phyloP scores from a whole-genome alignment of 2,113 vertebrate species.

The Hipposideros armiger region DNA sequence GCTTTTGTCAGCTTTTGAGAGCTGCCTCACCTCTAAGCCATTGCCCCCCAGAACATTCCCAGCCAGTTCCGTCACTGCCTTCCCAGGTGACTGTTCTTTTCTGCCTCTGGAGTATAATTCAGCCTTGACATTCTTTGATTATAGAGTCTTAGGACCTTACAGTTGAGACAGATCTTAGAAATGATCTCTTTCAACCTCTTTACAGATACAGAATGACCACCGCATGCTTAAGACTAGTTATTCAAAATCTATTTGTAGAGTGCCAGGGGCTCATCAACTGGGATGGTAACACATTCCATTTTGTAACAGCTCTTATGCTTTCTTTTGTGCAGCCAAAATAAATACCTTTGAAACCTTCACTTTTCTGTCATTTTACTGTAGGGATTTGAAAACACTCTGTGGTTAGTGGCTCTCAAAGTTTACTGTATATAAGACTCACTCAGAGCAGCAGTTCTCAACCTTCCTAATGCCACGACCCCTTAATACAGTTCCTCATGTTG shows the following conservation, averaged over 20 bases:
- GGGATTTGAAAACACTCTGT: conserved; percentile 41
- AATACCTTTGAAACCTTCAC: conserved; percentile 19
- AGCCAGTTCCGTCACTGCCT: not conserved
- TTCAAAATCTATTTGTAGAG: conserved; percentile 71
- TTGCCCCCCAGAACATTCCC: not conserved
- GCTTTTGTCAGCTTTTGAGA: conserved; percentile 8
- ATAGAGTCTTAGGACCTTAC: conserved; percentile 12
- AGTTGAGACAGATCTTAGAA: conserved; percentile 55
- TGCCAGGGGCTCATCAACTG: not conserved
- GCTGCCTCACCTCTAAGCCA: not conserved
- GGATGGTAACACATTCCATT: not conserved
- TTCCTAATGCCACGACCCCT: no score
- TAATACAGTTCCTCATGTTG: no score
- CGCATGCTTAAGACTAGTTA: conserved; percentile 49
- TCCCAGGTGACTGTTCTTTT: conserved; percentile 43
- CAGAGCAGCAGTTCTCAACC: not conserved
- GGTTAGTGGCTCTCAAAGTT: conserved; percentile 40
- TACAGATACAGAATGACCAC: conserved; percentile 5
- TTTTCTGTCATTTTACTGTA: conserved; percentile 32
- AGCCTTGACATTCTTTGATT: conserved; percentile 53
- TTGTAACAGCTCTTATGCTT: not conserved
- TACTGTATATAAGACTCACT: not conserved
- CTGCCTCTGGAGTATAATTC: conserved; percentile 31
- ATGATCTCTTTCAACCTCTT: conserved; percentile 36
- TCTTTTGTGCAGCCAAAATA: conserved; percentile 58